Evolutionary conservation across 2,888 invertebrate species (phyloP).

Genomic region (Mesorhabditis spiculigera): DNA sequence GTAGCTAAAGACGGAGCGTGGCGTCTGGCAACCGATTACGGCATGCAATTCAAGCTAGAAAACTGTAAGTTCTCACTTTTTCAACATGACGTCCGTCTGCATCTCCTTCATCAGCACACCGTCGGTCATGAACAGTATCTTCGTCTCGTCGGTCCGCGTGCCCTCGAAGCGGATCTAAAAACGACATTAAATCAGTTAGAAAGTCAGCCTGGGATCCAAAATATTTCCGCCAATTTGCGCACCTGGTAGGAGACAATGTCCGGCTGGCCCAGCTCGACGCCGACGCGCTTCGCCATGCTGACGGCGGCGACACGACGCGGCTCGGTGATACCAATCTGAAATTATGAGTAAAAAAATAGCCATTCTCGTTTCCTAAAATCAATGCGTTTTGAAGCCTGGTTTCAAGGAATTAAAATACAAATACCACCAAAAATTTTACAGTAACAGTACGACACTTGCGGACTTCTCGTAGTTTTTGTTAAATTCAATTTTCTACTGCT

Average conservation of each 20-base stretch:
- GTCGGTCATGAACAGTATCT: constrained; percentile 98
- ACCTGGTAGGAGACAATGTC: constrained; percentile 77
- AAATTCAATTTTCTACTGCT: too few species aligned
- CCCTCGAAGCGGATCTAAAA: constrained; percentile 81
- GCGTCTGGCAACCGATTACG: too few species aligned
- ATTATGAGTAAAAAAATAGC: too few species aligned
- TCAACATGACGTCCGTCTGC: constrained; percentile 64
- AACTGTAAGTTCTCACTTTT: constrained; percentile 20
- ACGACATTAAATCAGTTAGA: background rate
- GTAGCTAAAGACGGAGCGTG: too few species aligned
- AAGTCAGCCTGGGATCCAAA: background rate
- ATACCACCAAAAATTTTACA: background rate
- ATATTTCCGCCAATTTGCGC: background rate
- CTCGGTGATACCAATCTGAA: constrained; percentile 70
- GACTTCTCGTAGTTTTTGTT: background rate
- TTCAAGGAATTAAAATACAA: background rate
- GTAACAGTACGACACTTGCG: background rate
- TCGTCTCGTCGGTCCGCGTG: constrained; percentile 79
- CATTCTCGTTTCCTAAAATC: too few species aligned
- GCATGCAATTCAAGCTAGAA: background rate
- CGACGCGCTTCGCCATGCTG: constrained; percentile 89
- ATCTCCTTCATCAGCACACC: constrained; percentile 89
- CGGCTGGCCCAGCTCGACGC: constrained; percentile 77
- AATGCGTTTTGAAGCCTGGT: too few species aligned
- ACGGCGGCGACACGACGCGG: constrained; percentile 96